Base-by-base conservation (phyloP, 1,140 invertebrate genomes). In the Neomicropteryx cornuta region DNA sequence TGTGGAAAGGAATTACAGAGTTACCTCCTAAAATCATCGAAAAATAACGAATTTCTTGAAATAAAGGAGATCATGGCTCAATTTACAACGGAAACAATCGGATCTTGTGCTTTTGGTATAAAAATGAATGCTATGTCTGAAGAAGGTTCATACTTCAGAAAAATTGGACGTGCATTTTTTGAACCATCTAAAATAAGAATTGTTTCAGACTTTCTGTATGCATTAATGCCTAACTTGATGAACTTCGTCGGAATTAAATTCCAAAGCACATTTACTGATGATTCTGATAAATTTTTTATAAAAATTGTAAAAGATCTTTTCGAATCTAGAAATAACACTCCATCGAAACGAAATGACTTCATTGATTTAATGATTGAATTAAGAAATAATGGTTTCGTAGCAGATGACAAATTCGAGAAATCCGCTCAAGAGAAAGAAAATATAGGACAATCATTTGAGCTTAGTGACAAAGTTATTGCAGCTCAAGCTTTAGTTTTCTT, bases 401-500 rank as follows among this genome's bases (percentile, higher is more conserved):
- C 10, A 5, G 19, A 11, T 11, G 29, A 23, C 13, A 22, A 13
- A 11, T 21, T 50, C 61, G 47, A 67, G 53, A 30, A 64, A 47
- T 16, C 13, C 24, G 22, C 17, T 36, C n/a, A 32, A 31, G 14
- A 30, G 33, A 31, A 17, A 11, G 2, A 5, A 16, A 10, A 36
- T 41, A n/a, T n/a, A n/a, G n/a, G n/a, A n/a, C n/a, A n/a, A n/a
- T n/a, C n/a, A 16, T 24, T 33, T 3, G 16, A 39, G 19, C 13
- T 47, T n/a, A 46, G 30, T 8, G 39, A 43, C 10, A 21, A 39
- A 2, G 39, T 58, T 32, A 43, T 70, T 0, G 52, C 60, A 2
- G 62, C 62, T 1, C 64, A 73, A 50, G 49, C 56, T 0, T 62
- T 65, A 30, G n/a, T n/a, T n/a, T n/a, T n/a, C n/a, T n/a, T n/a